Percentiles rank a stretch among this genome's conserved stretches.
phyloP scores from a whole-genome alignment of 1,140 invertebrate genomes.

The Tetramorium alpestre region DNA sequence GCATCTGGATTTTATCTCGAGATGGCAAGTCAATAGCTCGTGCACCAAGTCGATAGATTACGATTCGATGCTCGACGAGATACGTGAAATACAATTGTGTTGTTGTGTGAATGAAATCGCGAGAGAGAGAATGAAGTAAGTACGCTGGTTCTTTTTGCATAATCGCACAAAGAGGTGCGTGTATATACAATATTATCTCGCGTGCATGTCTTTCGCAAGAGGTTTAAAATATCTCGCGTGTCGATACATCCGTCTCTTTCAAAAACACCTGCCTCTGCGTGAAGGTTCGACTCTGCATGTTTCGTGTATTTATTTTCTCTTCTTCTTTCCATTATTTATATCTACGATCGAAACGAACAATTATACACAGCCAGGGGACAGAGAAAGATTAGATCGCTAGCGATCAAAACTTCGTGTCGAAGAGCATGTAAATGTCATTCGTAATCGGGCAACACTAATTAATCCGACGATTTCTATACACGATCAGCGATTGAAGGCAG shows the following conservation, averaged over 20 bases:
- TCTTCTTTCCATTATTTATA: not conserved
- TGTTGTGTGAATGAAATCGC: not conserved
- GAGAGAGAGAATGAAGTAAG: not conserved
- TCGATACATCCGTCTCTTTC: not conserved
- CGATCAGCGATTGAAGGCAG: not conserved
- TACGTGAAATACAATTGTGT: not conserved
- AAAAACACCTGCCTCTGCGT: not conserved
- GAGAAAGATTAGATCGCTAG: slow-evolving; percentile 5
- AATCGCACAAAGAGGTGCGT: not conserved
- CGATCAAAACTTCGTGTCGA: not conserved
- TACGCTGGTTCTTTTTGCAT: not conserved
- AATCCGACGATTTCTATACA: slow-evolving; percentile 9
- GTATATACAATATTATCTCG: not conserved
- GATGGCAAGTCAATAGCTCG: slow-evolving; percentile 4
- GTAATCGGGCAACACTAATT: not conserved
- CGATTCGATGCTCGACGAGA: slow-evolving; percentile 5
- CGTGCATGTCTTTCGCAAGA: not conserved
- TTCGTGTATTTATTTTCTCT: not conserved
- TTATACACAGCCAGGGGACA: not conserved
- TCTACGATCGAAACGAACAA: not conserved
- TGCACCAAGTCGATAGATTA: slow-evolving; percentile 35
- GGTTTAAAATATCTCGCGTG: not conserved
- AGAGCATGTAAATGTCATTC: not conserved
- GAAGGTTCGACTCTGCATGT: not conserved
- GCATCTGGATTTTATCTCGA: slow-evolving; percentile 28